Conservation (phyloP, 1,140 invertebrate species). For the Ptiloglossa arizonensis region DNA sequence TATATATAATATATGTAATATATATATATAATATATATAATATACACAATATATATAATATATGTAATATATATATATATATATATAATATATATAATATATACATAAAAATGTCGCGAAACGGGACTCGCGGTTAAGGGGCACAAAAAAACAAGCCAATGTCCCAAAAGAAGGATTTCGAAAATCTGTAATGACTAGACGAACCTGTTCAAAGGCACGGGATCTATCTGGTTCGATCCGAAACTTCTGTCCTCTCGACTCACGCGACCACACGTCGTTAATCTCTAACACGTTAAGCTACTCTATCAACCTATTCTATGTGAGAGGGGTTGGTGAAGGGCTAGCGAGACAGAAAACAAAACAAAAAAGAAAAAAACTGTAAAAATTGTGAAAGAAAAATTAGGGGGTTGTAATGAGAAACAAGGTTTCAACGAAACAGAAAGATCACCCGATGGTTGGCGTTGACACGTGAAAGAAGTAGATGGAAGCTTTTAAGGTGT, state of each 20-base stretch:
- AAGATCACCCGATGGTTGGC: not conserved
- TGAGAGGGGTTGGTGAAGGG: constrained; percentile 62
- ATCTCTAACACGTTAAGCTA: constrained; percentile 63
- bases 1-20: no score
- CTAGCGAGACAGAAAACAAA: constrained; percentile 54
- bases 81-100: no score
- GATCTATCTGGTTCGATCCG: constrained; percentile 7
- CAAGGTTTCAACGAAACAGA: constrained; percentile 11
- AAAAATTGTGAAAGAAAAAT: constrained; percentile 18
- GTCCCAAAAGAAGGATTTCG: constrained; percentile 27
- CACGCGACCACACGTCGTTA: constrained; percentile 48
- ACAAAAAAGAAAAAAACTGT: constrained; percentile 16
- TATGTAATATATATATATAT: no score
- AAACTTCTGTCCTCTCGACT: constrained; percentile 56
- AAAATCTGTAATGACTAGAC: not conserved
- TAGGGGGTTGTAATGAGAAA: not conserved
- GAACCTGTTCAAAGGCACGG: constrained; percentile 7
- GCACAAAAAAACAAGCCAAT: constrained; percentile 24
- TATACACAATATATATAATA: no score
- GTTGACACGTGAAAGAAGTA: not conserved
- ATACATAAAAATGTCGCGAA: not conserved
- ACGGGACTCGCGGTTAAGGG: not conserved
- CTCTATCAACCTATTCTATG: constrained; percentile 64
- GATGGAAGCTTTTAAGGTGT: not conserved
- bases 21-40: no score